phyloP scores from a whole-genome alignment of 2,797 vertebrate genomes.

The Rhynchonycteris naso region DNA sequence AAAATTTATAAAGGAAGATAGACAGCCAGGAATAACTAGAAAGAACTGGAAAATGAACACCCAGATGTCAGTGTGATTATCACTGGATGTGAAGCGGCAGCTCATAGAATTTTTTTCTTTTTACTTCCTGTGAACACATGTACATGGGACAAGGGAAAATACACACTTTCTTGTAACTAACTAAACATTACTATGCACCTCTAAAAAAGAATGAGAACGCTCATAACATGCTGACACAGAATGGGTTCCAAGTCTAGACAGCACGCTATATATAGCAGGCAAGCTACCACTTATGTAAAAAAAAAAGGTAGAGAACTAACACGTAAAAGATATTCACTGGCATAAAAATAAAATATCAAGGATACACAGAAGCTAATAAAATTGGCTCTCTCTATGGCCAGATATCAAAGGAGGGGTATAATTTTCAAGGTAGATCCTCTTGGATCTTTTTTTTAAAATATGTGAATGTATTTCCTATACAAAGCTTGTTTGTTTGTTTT shows the following conservation, averaged over 20 bases:
- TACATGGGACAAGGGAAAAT: neutral
- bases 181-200: neutral
- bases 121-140: neutral
- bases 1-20: neutral
- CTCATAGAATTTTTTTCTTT: neutral
- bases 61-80: neutral
- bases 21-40: neutral
- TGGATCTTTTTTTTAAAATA: conserved; percentile 55
- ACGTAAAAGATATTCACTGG: neutral
- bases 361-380: neutral
- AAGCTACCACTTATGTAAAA: neutral
- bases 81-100: neutral
- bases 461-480: neutral
- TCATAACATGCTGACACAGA: neutral
- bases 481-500: neutral
- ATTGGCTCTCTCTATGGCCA: neutral
- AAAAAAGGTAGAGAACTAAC: neutral
- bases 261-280: neutral
- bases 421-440: neutral
- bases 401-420: neutral
- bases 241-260: neutral
- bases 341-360: neutral
- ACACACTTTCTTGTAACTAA: neutral
- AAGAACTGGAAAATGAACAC: neutral
- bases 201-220: neutral